Conservation (phyloP, 1,140 invertebrate genomes). For the Pogonognathellus flavescens region DNA sequence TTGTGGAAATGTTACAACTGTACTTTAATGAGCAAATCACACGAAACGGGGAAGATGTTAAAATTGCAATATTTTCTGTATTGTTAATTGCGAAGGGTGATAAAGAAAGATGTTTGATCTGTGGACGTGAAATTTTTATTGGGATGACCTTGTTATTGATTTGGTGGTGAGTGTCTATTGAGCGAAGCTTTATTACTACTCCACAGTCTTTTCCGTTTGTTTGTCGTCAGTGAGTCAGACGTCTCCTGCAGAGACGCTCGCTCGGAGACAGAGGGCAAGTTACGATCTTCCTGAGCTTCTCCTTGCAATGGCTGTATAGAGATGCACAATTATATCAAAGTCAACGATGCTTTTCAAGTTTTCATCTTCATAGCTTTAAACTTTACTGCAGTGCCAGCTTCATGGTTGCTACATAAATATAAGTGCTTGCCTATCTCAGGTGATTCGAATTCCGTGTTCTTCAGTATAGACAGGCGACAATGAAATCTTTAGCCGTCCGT, state of each 20-base stretch:
- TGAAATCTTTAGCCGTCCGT: not conserved
- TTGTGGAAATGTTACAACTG: no score
- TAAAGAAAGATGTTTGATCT: no score
- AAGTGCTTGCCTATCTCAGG: slow-evolving; percentile 23
- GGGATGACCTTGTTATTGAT: no score
- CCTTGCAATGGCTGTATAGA: not conserved
- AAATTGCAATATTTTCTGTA: no score
- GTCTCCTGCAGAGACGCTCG: not conserved
- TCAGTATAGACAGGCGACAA: slow-evolving; percentile 34
- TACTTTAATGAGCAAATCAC: no score
- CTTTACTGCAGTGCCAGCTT: not conserved
- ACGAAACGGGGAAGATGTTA: no score
- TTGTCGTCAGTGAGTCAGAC: not conserved
- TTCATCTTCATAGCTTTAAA: no score
- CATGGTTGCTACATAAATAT: not conserved
- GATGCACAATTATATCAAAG: not conserved
- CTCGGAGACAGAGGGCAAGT: not conserved
- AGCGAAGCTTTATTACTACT: no score
- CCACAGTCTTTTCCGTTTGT: no score
- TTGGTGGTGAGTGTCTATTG: no score
- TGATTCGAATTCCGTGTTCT: slow-evolving; percentile 48
- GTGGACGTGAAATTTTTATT: no score
- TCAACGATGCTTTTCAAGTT: not conserved
- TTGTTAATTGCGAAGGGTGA: no score
- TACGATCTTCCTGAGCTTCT: not conserved